Conservation (phyloP, 2,888 invertebrate species). For the Scaptomyza cyrtandrae region DNA sequence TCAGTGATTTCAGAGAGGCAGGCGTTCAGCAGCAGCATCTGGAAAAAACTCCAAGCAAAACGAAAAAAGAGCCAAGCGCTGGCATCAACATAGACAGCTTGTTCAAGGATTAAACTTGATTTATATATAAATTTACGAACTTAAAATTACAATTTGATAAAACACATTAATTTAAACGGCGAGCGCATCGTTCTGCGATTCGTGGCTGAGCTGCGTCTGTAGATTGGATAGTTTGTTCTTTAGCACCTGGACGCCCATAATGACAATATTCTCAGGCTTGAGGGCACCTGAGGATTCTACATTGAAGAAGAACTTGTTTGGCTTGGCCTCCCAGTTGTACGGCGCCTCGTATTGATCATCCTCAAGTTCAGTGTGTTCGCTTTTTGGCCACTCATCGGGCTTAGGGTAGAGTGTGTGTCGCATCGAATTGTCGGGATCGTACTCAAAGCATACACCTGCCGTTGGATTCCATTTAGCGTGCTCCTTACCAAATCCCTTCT, state of each 20-base stretch:
- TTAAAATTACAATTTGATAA: constrained; percentile 49
- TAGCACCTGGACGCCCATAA: constrained; percentile 96
- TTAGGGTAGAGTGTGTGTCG: constrained; percentile 97
- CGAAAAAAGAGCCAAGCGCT: constrained; percentile 42
- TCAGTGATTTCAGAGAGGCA: constrained; percentile 66
- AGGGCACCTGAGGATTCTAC: constrained; percentile 98
- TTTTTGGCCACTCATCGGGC: constrained; percentile 99
- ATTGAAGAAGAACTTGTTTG: constrained; percentile 98
- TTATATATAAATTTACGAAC: constrained; percentile 25
- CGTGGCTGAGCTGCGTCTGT: constrained; percentile 95
- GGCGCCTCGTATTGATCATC: constrained; percentile 97
- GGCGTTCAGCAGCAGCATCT: constrained; percentile 22
- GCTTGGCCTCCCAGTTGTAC: constrained; percentile 97
- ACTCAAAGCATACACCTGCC: constrained; percentile 98
- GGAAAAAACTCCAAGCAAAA: constrained; percentile 16
- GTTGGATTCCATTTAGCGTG: constrained; percentile 99
- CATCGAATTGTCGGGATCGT: constrained; percentile 99
- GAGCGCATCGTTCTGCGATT: constrained; percentile 93
- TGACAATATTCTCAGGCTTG: constrained; percentile 97
- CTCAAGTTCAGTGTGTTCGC: constrained; percentile 97
- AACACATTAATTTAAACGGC: constrained; percentile 84
- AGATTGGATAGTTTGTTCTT: constrained; percentile 98
- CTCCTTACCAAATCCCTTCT: constrained; percentile 95
- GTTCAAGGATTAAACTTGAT: constrained; percentile 63
- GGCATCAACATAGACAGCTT: constrained; percentile 73